Conservation (phyloP, 2,888 invertebrate species). For the Sipha maydis region DNA sequence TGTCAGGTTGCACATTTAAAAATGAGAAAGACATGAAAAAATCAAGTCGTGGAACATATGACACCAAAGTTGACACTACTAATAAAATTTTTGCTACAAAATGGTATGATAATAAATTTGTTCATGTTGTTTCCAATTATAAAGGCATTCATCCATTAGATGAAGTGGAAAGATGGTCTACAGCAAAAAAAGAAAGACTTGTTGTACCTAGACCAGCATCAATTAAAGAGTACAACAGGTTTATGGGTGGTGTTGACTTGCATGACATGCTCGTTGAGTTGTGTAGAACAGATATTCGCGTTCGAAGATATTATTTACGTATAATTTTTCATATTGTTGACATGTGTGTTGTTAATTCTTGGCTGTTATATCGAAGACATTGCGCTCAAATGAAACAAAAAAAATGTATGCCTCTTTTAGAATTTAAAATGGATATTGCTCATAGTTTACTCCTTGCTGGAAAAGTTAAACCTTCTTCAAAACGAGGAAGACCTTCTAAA, state of each 20-base stretch:
- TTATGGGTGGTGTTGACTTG: constrained; percentile 62
- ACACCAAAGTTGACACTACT: constrained; percentile 61
- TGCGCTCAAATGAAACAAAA: not conserved
- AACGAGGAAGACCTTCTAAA: constrained; percentile 10
- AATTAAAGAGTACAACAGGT: constrained; percentile 57
- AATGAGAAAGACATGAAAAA: constrained; percentile 62
- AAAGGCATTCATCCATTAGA: constrained; percentile 15
- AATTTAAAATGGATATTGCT: constrained; percentile 30
- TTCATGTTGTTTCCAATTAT: constrained; percentile 62
- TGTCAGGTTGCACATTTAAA: constrained; percentile 59
- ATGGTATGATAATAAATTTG: constrained; percentile 65
- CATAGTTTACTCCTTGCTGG: not conserved
- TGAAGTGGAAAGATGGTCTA: constrained; percentile 35
- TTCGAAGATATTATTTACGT: constrained; percentile 45
- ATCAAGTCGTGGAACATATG: constrained; percentile 62
- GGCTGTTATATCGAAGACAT: constrained; percentile 55
- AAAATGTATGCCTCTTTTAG: not conserved
- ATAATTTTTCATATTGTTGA: constrained; percentile 52
- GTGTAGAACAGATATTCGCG: constrained; percentile 46
- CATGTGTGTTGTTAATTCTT: constrained; percentile 56
- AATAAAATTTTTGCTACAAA: constrained; percentile 63
- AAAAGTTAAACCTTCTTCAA: constrained; percentile 24
- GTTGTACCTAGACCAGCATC: constrained; percentile 46
- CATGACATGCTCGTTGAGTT: too few relatives aligned
- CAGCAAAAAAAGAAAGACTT: constrained; percentile 33